Evolutionary conservation across 1,140 invertebrate species (phyloP).

Genomic region (Propsilocerus akamusi): DNA sequence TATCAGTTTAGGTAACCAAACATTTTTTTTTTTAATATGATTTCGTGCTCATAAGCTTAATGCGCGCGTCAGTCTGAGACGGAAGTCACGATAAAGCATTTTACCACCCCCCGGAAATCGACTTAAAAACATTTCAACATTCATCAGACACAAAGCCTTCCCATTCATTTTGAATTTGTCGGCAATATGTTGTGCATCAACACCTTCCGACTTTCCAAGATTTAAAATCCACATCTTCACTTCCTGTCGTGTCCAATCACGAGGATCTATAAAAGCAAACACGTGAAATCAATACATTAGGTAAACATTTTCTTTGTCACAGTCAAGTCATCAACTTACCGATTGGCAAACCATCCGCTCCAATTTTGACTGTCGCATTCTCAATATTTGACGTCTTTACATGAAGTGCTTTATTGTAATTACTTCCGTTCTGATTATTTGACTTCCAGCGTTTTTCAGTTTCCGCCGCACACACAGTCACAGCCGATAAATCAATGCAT

Average conservation of each 20-base stretch:
- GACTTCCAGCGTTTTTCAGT: not conserved
- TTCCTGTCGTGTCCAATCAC: conserved; percentile 44
- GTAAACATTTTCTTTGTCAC: not conserved
- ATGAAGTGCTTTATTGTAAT: not conserved
- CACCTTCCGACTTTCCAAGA: conserved; percentile 35
- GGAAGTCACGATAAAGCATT: conserved; percentile 33
- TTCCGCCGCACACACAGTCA: not conserved
- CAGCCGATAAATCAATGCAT: not conserved
- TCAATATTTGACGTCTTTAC: not conserved
- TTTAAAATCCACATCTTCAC: conserved; percentile 41
- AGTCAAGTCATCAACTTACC: not conserved
- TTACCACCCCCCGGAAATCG: conserved; percentile 48
- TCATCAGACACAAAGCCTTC: conserved; percentile 57
- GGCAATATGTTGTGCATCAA: conserved; percentile 29
- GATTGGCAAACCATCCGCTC: not conserved
- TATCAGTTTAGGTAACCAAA: no score
- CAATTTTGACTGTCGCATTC: not conserved
- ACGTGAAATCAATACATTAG: not conserved
- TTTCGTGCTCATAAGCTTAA: conserved; percentile 11
- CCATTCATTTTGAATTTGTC: conserved; percentile 55
- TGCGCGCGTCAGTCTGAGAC: conserved; percentile 20
- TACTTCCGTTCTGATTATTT: not conserved
- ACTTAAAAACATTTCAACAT: conserved; percentile 46
- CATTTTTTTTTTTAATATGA: no score
- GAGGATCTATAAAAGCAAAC: conserved; percentile 31